Conservation (phyloP, 2,113 vertebrate genomes). For the Hiodon tergisus region DNA sequence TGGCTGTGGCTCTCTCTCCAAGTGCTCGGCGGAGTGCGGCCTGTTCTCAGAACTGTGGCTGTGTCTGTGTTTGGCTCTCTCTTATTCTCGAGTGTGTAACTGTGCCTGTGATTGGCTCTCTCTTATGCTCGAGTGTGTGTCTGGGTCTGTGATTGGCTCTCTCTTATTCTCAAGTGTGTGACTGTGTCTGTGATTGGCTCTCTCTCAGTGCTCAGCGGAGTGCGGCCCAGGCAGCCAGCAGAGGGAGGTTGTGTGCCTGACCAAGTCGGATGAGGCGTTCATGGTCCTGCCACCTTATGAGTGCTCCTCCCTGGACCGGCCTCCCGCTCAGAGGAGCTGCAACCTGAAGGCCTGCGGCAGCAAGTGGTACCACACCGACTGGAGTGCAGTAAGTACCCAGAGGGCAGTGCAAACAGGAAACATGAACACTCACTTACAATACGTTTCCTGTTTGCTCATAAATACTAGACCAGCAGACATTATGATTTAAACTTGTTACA, state of each 20-base stretch:
- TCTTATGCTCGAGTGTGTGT: background rate
- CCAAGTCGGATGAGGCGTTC: slow-evolving; percentile 68
- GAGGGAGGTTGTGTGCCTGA: slow-evolving; percentile 82
- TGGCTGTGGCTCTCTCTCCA: no score
- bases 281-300: slow-evolving; percentile 69
- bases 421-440: no score
- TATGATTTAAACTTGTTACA: no score
- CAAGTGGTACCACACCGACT: slow-evolving; percentile 92
- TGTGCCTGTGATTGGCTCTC: background rate
- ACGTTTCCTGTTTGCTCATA: no score
- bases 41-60: background rate
- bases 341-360: slow-evolving; percentile 80
- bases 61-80: no score
- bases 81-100: background rate
- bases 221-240: slow-evolving; percentile 86
- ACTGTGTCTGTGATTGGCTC: background rate
- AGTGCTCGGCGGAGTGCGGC: background rate
- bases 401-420: no score
- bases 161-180: no score
- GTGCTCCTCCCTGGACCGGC: slow-evolving; percentile 82
- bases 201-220: slow-evolving; percentile 80
- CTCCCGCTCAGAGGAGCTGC: slow-evolving; percentile 81
- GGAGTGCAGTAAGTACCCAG: slow-evolving; percentile 80
- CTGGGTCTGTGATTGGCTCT: background rate
- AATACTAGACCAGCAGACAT: no score